These are phyloP conservation scores for Argyresthia goedartella DNA, from an alignment of 2,888 invertebrate genomes.

Conservation along the genomic window DNA sequence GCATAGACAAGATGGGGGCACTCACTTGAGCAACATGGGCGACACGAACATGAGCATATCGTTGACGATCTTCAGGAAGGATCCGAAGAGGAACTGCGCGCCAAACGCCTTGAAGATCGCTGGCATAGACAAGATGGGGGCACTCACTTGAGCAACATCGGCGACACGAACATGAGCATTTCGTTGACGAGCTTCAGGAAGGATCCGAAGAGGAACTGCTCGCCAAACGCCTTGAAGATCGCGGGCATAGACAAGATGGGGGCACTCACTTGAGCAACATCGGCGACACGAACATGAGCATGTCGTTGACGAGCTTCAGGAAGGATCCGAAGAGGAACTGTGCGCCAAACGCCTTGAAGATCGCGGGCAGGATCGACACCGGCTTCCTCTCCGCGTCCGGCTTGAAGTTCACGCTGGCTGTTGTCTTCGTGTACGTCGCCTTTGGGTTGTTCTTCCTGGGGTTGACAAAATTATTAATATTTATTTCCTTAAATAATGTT, in stretches of 20 bases:
- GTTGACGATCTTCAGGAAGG: slow-evolving; percentile 83
- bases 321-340: slow-evolving; percentile 88
- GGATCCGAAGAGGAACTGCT: slow-evolving; percentile 88
- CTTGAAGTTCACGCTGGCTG: slow-evolving; percentile 81
- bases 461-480: neutral
- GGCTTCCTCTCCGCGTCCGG: slow-evolving; percentile 80
- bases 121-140: too few relatives aligned
- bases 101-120: slow-evolving; percentile 91
- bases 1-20: too few relatives aligned
- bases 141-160: slow-evolving; percentile 90
- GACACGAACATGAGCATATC: slow-evolving; percentile 90
- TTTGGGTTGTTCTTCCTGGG: slow-evolving; percentile 52
- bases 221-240: slow-evolving; percentile 88
- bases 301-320: slow-evolving; percentile 86
- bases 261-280: slow-evolving; percentile 84
- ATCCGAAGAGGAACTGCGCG: slow-evolving; percentile 87
- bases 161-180: slow-evolving; percentile 88
- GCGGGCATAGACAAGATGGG: slow-evolving; percentile 69
- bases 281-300: slow-evolving; percentile 91
- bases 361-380: slow-evolving; percentile 87
- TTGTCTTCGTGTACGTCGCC: slow-evolving; percentile 77
- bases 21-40: slow-evolving; percentile 90
- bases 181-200: slow-evolving; percentile 87
- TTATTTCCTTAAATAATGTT: neutral
- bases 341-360: slow-evolving; percentile 89